Evolutionary conservation across 2,113 vertebrate genomes (phyloP).

Genomic region (Indri indri): DNA sequence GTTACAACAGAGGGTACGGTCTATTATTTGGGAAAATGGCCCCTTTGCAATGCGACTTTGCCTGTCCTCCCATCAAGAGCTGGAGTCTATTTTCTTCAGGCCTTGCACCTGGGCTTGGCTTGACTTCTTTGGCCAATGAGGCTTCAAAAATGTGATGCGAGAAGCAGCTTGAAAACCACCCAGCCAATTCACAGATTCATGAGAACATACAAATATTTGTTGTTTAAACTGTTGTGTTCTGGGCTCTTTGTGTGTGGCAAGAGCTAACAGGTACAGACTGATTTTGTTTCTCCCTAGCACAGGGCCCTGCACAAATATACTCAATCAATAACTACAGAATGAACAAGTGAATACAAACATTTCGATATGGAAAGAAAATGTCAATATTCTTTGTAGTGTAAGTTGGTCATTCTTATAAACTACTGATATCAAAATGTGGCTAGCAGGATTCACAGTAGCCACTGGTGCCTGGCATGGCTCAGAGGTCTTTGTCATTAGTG

Average conservation of each 20-base stretch:
- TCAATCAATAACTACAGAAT: neutral
- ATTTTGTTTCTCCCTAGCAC: neutral
- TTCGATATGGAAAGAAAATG: neutral
- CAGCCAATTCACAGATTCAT: neutral
- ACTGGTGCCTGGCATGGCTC: neutral
- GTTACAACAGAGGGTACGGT: neutral
- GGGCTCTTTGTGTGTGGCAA: neutral
- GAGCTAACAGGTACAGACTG: neutral
- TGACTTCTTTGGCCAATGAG: neutral
- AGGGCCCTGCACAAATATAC: neutral
- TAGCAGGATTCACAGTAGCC: neutral
- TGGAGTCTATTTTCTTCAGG: neutral
- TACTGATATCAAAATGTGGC: neutral
- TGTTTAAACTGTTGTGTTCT: neutral
- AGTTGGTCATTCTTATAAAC: neutral
- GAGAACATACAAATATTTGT: neutral
- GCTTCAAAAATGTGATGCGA: neutral
- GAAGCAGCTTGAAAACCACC: neutral
- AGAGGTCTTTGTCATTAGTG: neutral
- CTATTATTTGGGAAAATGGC: neutral
- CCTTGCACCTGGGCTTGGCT: neutral
- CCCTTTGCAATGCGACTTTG: neutral
- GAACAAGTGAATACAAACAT: neutral
- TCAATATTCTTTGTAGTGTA: neutral
- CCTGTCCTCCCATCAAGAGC: neutral